These are phyloP conservation scores for Phyllotreta cruciferae DNA, from an alignment of 2,888 invertebrate species.

Conservation along the genomic window DNA sequence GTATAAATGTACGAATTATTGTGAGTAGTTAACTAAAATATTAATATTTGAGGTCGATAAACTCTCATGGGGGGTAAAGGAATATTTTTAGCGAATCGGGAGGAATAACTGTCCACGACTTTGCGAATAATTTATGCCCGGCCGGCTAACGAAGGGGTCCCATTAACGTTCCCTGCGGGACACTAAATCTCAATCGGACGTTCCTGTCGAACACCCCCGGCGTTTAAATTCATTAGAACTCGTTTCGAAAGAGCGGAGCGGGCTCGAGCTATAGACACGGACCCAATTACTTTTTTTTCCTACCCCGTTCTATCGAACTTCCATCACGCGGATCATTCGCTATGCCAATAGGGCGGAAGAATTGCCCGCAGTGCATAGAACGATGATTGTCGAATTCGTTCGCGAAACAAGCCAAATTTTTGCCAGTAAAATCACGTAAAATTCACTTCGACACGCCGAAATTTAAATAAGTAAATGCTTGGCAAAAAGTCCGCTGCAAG, in stretches of 20 bases:
- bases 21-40: no score
- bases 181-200: constrained; percentile 24
- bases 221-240: constrained; percentile 35
- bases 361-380: constrained; percentile 4
- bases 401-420: no score
- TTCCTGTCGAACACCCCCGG: constrained; percentile 28
- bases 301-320: constrained; percentile 10
- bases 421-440: no score
- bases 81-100: no score
- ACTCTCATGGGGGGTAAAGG: no score
- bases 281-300: constrained; percentile 28
- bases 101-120: constrained; percentile 7
- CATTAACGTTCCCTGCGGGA: constrained; percentile 25
- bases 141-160: constrained; percentile 10
- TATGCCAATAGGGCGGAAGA: constrained; percentile 10
- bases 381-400: no score
- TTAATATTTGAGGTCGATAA: no score
- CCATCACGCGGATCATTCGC: constrained; percentile 22
- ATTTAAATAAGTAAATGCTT: constrained; percentile 19
- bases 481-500: neutral
- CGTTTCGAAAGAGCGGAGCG: constrained; percentile 19
- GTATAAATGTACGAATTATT: no score
- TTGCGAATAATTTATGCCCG: constrained; percentile 13
- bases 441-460: neutral
- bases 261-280: constrained; percentile 11